Evolutionary conservation across 2,888 invertebrate genomes (phyloP), one percentile per base, ranked within the genome.

Genomic region (Hypolimnas misippus): DNA sequence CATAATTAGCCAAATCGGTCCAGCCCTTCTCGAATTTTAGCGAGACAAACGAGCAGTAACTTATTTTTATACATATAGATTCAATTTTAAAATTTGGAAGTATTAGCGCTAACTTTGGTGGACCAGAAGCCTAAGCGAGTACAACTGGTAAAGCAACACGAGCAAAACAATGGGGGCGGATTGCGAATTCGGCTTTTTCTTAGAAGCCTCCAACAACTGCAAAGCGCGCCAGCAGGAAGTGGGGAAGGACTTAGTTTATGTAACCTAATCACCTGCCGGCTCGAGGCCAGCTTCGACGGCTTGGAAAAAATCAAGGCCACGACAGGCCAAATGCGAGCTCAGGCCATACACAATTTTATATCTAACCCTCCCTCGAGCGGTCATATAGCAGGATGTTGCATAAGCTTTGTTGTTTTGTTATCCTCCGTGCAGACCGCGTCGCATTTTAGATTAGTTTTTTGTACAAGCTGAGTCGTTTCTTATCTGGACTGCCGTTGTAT

Each of bases 201-300:
- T 80, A 86, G 88, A 89, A 89, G 78, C 78, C 81, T 84, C 83
- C 84, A 82, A 86, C 87, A 89, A 92, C 89, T 89, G 91, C 87
- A 82, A 81, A 85, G 80, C 89, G 87, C 82, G 86, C 83, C 81
- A 86, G 84, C 89, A 90, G 92, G 91, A 91, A 92, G 89, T 89
- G 80, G 89, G 88, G 89, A 84, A 83, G 86, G 84, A 77, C 86
- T 86, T 83, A 89, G 89, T 89, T 90, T 91, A 90, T 90, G 91
- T 91, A 92, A 92, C 89, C 86, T 89, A 92, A 92, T 92, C 92
- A 92, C 91, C 92, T 92, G 90, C 88, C 83, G 71, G 79, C 78
- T 83, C 86, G 86, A 87, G 89, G 88, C 84, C 86, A 86, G 78
- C 66, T 75, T 74, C 77, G 77, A 72, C 76, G 76, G 72, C 82